Percentiles rank a stretch among this genome's conserved stretches.
Conservation (phyloP, 2,797 vertebrate genomes). For the Aplochiton taeniatus region DNA sequence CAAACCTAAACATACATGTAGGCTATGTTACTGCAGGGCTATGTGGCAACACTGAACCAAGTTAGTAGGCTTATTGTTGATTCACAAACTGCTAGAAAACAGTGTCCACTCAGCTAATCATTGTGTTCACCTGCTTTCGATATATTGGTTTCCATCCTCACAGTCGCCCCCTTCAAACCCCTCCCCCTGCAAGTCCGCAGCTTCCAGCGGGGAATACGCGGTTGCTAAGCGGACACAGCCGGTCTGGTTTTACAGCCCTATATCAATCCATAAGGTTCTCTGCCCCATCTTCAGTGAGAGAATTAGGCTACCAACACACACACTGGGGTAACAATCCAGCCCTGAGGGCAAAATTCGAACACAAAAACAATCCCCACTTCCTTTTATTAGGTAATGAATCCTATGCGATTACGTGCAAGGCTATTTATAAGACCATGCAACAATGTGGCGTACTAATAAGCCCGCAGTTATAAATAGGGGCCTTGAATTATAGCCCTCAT, state of each 20-base stretch:
- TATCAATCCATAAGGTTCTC: conserved; percentile 9
- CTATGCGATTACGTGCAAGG: neutral
- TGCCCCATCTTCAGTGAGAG: conserved; percentile 5
- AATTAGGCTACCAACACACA: conserved; percentile 7
- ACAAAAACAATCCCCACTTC: neutral
- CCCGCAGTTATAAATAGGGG: too few species aligned
- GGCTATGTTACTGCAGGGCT: too few species aligned
- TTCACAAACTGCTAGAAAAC: neutral
- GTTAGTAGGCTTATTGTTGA: too few species aligned
- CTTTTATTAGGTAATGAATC: neutral
- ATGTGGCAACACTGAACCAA: too few species aligned
- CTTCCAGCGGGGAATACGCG: conserved; percentile 14
- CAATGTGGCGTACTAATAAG: neutral
- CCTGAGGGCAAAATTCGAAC: neutral
- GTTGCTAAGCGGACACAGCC: neutral
- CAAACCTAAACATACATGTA: neutral
- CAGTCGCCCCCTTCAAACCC: neutral
- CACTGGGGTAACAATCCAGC: neutral
- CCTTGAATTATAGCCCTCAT: too few species aligned
- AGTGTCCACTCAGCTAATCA: neutral
- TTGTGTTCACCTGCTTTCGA: conserved; percentile 17
- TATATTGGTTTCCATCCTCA: neutral
- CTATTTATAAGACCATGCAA: conserved; percentile 1
- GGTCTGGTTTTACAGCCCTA: conserved; percentile 1
- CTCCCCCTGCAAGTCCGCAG: neutral